phyloP scores from a whole-genome alignment of 2,888 invertebrate species.

The Bellardia bayeri region DNA sequence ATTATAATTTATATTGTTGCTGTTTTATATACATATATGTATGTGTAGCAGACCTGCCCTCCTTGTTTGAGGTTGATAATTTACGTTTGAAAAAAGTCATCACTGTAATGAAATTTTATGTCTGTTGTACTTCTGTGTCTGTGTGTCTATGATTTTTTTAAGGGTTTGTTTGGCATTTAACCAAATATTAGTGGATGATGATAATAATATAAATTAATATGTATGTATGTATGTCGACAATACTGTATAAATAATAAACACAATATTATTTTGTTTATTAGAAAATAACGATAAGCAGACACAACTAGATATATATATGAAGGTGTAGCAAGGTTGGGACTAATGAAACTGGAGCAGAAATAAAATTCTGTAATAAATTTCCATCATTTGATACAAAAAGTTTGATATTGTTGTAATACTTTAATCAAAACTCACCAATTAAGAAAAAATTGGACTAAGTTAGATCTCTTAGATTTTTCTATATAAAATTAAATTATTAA shows the following conservation, averaged over 20 bases:
- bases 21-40: not conserved
- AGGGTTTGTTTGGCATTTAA: slow-evolving; percentile 58
- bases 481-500: no score
- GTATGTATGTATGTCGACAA: not conserved
- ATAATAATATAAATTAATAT: slow-evolving; percentile 53
- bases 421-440: no score
- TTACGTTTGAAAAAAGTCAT: slow-evolving; percentile 19
- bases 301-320: not conserved
- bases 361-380: no score
- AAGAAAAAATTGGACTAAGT: no score
- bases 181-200: slow-evolving; percentile 65
- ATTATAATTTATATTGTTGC: slow-evolving; percentile 5
- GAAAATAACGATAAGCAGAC: slow-evolving; percentile 4
- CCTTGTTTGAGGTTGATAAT: slow-evolving; percentile 18
- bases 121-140: not conserved
- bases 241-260: slow-evolving; percentile 7
- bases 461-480: no score
- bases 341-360: not conserved
- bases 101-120: slow-evolving; percentile 28
- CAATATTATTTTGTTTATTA: slow-evolving; percentile 4
- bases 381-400: no score
- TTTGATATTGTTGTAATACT: no score
- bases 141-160: slow-evolving; percentile 24
- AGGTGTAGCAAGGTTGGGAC: not conserved
- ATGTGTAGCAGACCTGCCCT: slow-evolving; percentile 15